Conservation (phyloP, 2,888 invertebrate genomes). For the Eupeodes latifasciatus region DNA sequence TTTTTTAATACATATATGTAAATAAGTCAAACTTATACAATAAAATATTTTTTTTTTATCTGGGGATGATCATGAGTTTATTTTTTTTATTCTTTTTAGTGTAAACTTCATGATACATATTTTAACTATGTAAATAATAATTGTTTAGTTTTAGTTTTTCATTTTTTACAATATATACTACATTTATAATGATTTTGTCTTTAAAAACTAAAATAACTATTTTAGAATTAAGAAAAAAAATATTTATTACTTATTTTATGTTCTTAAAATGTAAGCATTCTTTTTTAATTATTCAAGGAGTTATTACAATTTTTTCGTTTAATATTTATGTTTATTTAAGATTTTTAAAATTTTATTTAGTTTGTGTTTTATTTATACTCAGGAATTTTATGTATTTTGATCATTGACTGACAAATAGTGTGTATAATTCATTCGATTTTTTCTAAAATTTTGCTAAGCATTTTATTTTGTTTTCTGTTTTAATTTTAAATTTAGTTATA, state of each 20-base stretch:
- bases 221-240: not conserved
- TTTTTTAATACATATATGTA: constrained; percentile 23
- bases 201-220: not conserved
- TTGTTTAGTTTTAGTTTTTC: constrained; percentile 39
- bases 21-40: constrained; percentile 19
- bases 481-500: not conserved
- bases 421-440: constrained; percentile 55
- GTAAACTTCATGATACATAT: constrained; percentile 1
- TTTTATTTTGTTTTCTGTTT: constrained; percentile 5
- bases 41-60: constrained; percentile 8
- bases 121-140: constrained; percentile 65
- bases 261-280: constrained; percentile 5
- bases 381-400: constrained; percentile 71
- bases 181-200: constrained; percentile 12
- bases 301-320: not conserved
- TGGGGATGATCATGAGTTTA: constrained; percentile 1
- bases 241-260: not conserved
- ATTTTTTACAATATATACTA: constrained; percentile 18
- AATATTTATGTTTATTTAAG: constrained; percentile 15
- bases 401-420: constrained; percentile 69
- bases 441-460: constrained; percentile 74
- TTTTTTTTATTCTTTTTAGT: constrained; percentile 14
- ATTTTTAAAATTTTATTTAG: constrained; percentile 17
- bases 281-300: not conserved
- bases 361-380: constrained; percentile 47